Evolutionary conservation across 2,797 vertebrate species (phyloP).

Genomic region (Babyrousa celebensis): DNA sequence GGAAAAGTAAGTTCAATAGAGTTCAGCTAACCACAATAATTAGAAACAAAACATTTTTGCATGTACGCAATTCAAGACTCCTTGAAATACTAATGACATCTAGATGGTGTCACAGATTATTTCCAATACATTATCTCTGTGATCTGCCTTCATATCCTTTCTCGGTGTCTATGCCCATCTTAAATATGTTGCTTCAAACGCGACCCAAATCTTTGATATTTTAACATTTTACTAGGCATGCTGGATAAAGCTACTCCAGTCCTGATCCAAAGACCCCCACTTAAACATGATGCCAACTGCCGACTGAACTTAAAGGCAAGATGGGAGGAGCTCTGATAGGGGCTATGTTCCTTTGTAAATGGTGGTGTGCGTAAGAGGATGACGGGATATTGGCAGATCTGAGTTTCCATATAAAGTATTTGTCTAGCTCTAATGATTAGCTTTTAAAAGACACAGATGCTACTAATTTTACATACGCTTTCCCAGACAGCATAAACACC

Average conservation of each 20-base stretch:
- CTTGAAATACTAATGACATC: not conserved
- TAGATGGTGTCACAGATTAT: not conserved
- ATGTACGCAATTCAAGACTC: conserved; percentile 26
- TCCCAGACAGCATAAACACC: not conserved
- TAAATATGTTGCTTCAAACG: conserved; percentile 45
- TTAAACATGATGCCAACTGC: not conserved
- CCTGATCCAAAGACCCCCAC: not conserved
- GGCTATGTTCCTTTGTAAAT: not conserved
- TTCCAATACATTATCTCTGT: conserved; percentile 48
- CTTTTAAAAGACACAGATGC: not conserved
- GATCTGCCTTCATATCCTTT: conserved; percentile 57
- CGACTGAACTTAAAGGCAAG: not conserved
- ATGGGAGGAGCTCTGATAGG: not conserved
- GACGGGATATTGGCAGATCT: not conserved
- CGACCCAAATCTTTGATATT: conserved; percentile 24
- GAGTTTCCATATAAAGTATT: not conserved
- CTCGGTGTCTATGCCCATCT: not conserved
- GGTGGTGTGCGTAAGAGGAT: not conserved
- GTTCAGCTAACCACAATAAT: not conserved
- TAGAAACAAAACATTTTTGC: conserved; percentile 28
- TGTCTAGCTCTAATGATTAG: conserved; percentile 45
- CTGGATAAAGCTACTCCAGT: not conserved
- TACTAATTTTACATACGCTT: not conserved
- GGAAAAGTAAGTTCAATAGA: not conserved
- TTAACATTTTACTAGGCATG: conserved; percentile 38